A percentile compares a stretch with the other conserved stretches of the same genome.
Evolutionary conservation across 2,797 vertebrate species (phyloP).

Genomic region (Argyrosomus regius): DNA sequence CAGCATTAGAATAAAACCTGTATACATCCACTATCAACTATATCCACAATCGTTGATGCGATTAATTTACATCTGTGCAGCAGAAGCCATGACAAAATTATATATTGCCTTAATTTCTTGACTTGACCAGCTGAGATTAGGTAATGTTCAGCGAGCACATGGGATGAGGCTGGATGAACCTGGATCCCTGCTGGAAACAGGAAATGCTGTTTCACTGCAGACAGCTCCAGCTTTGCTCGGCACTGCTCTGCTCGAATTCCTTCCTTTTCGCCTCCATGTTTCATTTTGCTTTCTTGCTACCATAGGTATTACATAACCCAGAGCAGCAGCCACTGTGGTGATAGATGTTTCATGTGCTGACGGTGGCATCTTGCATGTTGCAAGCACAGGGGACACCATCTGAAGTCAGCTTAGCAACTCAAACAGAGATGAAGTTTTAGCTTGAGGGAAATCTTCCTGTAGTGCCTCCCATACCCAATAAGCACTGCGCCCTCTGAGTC

Average conservation of each 20-base stretch:
- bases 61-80: slow-evolving; percentile 19
- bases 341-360: slow-evolving; percentile 71
- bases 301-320: slow-evolving; percentile 73
- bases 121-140: slow-evolving; percentile 33
- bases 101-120: slow-evolving; percentile 15
- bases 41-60: slow-evolving; percentile 4
- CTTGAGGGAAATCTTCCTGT: slow-evolving; percentile 22
- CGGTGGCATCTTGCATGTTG: slow-evolving; percentile 79
- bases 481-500: slow-evolving; percentile 19
- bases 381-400: slow-evolving; percentile 69
- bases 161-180: slow-evolving; percentile 82
- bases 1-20: slow-evolving; percentile 1
- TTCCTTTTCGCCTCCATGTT: slow-evolving; percentile 81
- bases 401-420: slow-evolving; percentile 63
- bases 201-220: slow-evolving; percentile 86
- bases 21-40: slow-evolving; percentile 6
- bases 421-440: slow-evolving; percentile 58
- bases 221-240: slow-evolving; percentile 82
- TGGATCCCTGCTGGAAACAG: slow-evolving; percentile 89
- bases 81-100: slow-evolving; percentile 28
- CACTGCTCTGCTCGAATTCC: slow-evolving; percentile 82
- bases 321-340: slow-evolving; percentile 64
- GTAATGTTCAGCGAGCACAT: slow-evolving; percentile 40
- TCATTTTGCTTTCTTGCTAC: slow-evolving; percentile 79
- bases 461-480: neutral